These are phyloP conservation scores for Emydura subglobosa DNA, from an alignment of 2,113 vertebrate genomes.

Conservation along the genomic window DNA sequence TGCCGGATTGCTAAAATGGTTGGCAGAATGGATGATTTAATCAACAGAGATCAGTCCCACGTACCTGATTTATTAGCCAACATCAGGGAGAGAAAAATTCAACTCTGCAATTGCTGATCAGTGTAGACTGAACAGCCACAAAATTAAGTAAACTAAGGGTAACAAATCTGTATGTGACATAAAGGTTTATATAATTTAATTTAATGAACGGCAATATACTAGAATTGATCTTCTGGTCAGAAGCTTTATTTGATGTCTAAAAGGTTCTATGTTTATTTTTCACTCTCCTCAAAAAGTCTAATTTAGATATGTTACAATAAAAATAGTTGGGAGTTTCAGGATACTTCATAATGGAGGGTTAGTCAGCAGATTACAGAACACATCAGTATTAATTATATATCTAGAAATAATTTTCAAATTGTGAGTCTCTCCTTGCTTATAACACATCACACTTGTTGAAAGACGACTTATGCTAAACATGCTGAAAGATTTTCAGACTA, in stretches of 20 bases:
- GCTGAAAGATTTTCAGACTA: background rate
- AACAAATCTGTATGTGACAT: background rate
- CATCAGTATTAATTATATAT: background rate
- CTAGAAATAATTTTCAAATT: background rate
- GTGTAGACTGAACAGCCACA: background rate
- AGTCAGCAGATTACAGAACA: background rate
- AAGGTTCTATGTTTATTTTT: background rate
- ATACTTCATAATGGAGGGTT: background rate
- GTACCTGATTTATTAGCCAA: background rate
- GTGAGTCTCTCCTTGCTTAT: background rate
- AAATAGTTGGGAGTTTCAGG: background rate
- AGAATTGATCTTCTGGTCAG: background rate
- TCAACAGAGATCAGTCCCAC: background rate
- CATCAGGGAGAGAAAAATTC: background rate
- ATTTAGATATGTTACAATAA: background rate
- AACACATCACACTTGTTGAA: background rate
- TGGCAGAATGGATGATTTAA: constrained; percentile 43
- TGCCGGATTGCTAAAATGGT: background rate
- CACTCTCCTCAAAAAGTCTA: background rate
- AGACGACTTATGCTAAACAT: background rate
- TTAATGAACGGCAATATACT: background rate
- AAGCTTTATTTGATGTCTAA: background rate
- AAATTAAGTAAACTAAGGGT: background rate
- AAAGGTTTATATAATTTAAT: background rate
- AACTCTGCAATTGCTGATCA: background rate